phyloP scores from a whole-genome alignment of 2,888 invertebrate species.

The Coleophora flavipennella region DNA sequence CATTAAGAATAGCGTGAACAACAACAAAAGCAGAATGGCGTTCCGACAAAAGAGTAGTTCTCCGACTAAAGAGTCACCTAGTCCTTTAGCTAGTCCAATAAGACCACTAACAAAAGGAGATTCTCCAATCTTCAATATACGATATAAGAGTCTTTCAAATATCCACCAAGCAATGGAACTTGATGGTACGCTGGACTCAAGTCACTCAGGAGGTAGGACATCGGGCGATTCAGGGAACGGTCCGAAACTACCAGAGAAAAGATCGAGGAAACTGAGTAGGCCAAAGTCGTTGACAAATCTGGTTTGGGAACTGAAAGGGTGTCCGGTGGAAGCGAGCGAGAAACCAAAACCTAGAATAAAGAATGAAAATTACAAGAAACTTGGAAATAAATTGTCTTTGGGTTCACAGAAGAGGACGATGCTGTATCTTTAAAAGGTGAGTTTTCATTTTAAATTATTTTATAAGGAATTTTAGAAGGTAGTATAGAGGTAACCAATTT shows the following conservation, averaged over 20 bases:
- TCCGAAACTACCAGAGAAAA: slow-evolving; percentile 86
- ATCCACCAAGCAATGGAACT: slow-evolving; percentile 82
- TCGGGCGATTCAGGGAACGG: slow-evolving; percentile 87
- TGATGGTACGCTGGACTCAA: slow-evolving; percentile 90
- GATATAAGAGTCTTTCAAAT: slow-evolving; percentile 79
- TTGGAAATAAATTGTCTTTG: slow-evolving; percentile 64
- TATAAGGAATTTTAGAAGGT: too few species aligned
- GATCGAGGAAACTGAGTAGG: slow-evolving; percentile 84
- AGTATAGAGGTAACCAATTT: too few species aligned
- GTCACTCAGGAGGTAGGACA: slow-evolving; percentile 89
- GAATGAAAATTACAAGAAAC: slow-evolving; percentile 67
- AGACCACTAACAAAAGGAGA: slow-evolving; percentile 76
- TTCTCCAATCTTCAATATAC: slow-evolving; percentile 83
- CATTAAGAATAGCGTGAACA: slow-evolving; percentile 80
- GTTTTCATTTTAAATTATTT: too few species aligned
- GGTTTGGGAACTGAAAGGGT: slow-evolving; percentile 82
- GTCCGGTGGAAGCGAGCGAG: slow-evolving; percentile 54
- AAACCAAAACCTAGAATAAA: slow-evolving; percentile 66
- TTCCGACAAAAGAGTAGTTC: slow-evolving; percentile 81
- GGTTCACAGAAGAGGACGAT: slow-evolving; percentile 72
- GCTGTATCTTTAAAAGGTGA: slow-evolving; percentile 68
- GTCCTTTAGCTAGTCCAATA: slow-evolving; percentile 69
- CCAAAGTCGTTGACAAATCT: slow-evolving; percentile 90
- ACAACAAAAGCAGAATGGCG: slow-evolving; percentile 75
- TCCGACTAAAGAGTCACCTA: slow-evolving; percentile 80